Evolutionary conservation across 2,888 invertebrate genomes (phyloP).

Genomic region (Adelphocoris suturalis): DNA sequence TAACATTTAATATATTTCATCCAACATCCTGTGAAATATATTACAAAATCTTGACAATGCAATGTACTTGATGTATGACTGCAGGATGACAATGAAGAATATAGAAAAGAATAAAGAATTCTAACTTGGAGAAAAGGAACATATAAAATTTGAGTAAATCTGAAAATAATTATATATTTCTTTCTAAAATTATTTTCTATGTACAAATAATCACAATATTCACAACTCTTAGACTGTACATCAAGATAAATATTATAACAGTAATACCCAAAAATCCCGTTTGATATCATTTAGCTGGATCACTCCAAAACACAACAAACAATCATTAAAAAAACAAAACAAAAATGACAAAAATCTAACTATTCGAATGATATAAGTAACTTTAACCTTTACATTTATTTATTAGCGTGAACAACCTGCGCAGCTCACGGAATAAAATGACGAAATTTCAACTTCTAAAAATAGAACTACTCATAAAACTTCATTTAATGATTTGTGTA

Average conservation of each 20-base stretch:
- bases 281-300: constrained; percentile 67
- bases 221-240: constrained; percentile 67
- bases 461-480: neutral
- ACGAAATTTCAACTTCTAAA: neutral
- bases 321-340: neutral
- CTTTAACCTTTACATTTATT: neutral
- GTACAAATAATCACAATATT: constrained; percentile 69
- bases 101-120: too few species aligned
- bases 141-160: neutral
- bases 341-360: constrained; percentile 1
- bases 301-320: constrained; percentile 51
- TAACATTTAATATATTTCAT: too few species aligned
- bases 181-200: constrained; percentile 44
- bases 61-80: too few species aligned
- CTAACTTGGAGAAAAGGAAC: too few species aligned
- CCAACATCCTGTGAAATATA: too few species aligned
- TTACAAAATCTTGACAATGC: too few species aligned
- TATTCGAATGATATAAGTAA: constrained; percentile 26
- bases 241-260: constrained; percentile 65
- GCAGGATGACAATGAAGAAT: too few species aligned
- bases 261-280: constrained; percentile 69
- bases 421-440: neutral
- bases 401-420: neutral
- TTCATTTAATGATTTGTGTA: neutral
- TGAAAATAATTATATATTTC: constrained; percentile 56